phyloP scores from a whole-genome alignment of 1,140 invertebrate genomes.

The Dolichoris vasculosae region DNA sequence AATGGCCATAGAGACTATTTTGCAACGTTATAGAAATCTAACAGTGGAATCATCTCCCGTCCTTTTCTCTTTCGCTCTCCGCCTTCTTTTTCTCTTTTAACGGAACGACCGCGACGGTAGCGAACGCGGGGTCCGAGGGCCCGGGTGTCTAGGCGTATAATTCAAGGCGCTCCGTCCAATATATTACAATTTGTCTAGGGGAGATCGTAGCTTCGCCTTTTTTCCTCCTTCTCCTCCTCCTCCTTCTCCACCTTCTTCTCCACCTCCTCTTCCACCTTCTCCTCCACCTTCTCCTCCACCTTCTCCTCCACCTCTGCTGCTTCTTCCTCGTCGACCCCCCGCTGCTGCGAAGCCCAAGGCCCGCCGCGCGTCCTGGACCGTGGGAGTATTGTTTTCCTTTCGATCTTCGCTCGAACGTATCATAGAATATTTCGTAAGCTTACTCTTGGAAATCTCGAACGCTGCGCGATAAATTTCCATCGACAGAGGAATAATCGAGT shows the following conservation, averaged over 20 bases:
- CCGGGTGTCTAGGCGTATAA: conserved; percentile 60
- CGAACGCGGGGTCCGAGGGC: neutral
- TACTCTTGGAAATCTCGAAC: neutral
- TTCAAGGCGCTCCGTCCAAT: conserved; percentile 65
- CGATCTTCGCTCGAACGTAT: neutral
- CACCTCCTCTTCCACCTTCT: neutral
- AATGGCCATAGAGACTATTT: neutral
- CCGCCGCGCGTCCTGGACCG: conserved; percentile 49
- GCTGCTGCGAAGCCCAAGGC: conserved; percentile 53
- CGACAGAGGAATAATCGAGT: neutral
- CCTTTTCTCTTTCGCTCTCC: neutral
- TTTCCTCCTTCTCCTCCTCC: conserved; percentile 22
- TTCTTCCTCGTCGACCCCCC: conserved; percentile 57
- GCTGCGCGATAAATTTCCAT: conserved; percentile 16
- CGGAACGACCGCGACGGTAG: conserved; percentile 18
- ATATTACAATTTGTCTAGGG: conserved; percentile 73
- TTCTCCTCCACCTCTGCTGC: conserved; percentile 26
- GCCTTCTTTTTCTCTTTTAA: neutral
- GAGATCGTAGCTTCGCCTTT: conserved; percentile 59
- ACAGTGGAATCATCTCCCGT: neutral
- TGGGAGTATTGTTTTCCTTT: conserved; percentile 63
- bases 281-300: conserved; percentile 23
- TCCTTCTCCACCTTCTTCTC: neutral
- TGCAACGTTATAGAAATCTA: conserved; percentile 8
- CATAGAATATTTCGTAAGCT: neutral